Percentiles rank a stretch among this genome's conserved stretches.
These are phyloP conservation scores for Pluvialis apricaria DNA, from an alignment of 2,113 vertebrate species.

Conservation along the genomic window DNA sequence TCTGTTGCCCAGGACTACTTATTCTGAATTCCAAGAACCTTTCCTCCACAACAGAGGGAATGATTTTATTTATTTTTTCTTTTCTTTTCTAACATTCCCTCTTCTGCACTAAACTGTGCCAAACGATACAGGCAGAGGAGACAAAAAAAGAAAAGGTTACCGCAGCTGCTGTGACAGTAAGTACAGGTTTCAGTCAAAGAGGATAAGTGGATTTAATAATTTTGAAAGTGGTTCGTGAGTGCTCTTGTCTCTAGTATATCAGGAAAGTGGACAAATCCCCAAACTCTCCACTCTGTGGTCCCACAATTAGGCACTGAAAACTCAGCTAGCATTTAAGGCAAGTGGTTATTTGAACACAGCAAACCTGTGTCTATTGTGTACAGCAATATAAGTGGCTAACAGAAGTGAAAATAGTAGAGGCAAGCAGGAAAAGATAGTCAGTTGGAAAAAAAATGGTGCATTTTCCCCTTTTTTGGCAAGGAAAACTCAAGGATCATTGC, in stretches of 20 bases:
- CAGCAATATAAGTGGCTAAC: background rate
- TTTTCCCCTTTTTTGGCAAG: background rate
- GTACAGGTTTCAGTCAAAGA: background rate
- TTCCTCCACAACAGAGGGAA: background rate
- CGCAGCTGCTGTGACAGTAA: background rate
- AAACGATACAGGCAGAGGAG: background rate
- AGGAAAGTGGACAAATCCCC: background rate
- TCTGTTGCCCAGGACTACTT: background rate
- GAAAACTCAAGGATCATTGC: background rate
- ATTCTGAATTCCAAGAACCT: conserved; percentile 2
- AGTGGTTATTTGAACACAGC: background rate
- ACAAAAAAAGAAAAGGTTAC: background rate
- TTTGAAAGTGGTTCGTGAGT: background rate
- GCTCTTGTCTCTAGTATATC: background rate
- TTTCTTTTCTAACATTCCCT: background rate
- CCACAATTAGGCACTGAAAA: background rate
- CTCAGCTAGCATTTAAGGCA: background rate
- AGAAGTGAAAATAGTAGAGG: background rate
- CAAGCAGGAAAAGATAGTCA: background rate
- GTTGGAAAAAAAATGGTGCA: background rate
- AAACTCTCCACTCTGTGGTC: background rate
- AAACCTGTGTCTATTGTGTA: background rate
- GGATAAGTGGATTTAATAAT: background rate
- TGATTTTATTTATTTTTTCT: background rate
- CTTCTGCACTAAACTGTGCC: background rate